Evolutionary conservation across 2,113 vertebrate species (phyloP), one percentile per base, ranked within the genome.

Genomic region (Bagarius yarrelli): DNA sequence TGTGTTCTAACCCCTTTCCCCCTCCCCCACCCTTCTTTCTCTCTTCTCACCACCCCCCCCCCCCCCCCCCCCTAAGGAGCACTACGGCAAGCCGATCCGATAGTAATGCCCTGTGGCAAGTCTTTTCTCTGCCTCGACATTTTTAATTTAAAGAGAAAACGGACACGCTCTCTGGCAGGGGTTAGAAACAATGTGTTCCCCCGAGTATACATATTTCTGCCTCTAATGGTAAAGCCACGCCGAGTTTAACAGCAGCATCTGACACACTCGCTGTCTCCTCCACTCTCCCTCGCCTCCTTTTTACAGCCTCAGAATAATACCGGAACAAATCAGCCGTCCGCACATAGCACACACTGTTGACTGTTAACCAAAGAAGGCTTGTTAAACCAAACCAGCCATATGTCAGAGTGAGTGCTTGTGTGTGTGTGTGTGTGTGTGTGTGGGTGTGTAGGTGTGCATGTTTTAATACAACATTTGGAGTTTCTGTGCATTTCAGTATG

Each of bases 141-240:
- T 81, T 82, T 70, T 27, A 80, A 83, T 71, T 81, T 83, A 81
- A 82, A 61, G 71, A 81, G 72, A 69, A 84, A 84, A 81, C 63
- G 74, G 59, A 70, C 81, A 83, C 57, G 67, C 60, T 57, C 32
- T 53, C 70, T 56, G 67, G 59, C 78, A 80, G 61, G 55, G 78
- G 23, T 77, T 76, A 60, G 78, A 83, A 86, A 86, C 84, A 80
- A 84, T 64, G 84, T 36, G 59, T 71, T 71, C 64, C 79, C 76
- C 73, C 8, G 53, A 61, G 84, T 69, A 84, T 70, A 75, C 82
- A 78, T 56, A 56, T 76, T 82, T 82, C 64, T 70, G 72, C 80
- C 73, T 85, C 83, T 56, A 57, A 80, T 23, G 25, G 60, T 63
- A 80, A 53, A 66, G 70, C 59, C 80, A 77, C 34, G 59, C 59